A percentile compares a stretch with the other conserved stretches of the same genome.
phyloP scores from a whole-genome alignment of 2,888 invertebrate genomes.

The Strigamia transsilvanica region DNA sequence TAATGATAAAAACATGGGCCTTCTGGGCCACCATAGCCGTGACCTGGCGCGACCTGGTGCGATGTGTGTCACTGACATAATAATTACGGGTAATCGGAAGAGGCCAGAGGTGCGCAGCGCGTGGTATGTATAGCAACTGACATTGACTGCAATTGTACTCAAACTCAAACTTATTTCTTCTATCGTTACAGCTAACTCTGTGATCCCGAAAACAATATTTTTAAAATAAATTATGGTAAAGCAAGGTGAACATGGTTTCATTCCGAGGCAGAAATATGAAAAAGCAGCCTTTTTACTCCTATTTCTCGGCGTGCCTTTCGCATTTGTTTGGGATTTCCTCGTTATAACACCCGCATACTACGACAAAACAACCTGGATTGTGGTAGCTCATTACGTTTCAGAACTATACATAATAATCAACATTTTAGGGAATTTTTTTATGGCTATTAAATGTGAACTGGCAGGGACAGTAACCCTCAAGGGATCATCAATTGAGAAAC shows the following conservation, averaged over 20 bases:
- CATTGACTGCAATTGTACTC: too few species aligned
- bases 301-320: conserved; percentile 59
- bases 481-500: conserved; percentile 62
- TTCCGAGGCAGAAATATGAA: conserved; percentile 11
- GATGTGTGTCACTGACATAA: too few species aligned
- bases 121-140: too few species aligned
- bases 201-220: too few species aligned
- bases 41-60: too few species aligned
- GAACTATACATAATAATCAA: conserved; percentile 62
- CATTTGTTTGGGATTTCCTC: conserved; percentile 61
- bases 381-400: conserved; percentile 60
- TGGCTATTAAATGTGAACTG: conserved; percentile 62
- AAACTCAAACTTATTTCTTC: too few species aligned
- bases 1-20: too few species aligned
- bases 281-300: conserved; percentile 52
- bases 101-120: too few species aligned
- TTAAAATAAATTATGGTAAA: too few species aligned
- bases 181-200: too few species aligned
- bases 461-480: conserved; percentile 61
- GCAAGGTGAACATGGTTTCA: not conserved
- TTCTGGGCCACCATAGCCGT: too few species aligned
- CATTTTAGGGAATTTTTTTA: conserved; percentile 62
- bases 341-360: conserved; percentile 62
- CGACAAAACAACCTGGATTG: conserved; percentile 53
- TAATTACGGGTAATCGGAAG: too few species aligned